phyloP scores from a whole-genome alignment of 2,113 vertebrate genomes.

The Propithecus coquereli region DNA sequence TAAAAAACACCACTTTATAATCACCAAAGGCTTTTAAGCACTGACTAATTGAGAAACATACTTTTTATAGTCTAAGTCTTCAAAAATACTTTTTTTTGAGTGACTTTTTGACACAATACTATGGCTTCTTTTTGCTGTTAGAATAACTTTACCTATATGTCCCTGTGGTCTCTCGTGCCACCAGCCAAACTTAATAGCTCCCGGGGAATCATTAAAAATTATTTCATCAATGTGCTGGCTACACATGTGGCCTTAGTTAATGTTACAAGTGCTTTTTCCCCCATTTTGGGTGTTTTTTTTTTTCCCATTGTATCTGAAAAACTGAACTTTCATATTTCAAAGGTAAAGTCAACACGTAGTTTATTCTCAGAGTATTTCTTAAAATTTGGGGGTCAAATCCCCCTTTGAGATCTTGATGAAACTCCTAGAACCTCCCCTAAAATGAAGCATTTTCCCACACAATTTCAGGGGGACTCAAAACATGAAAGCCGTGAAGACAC shows the following conservation, averaged over 20 bases:
- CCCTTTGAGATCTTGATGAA: neutral
- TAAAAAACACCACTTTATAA: constrained; percentile 13
- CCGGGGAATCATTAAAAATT: constrained; percentile 26
- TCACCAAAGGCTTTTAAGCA: constrained; percentile 53
- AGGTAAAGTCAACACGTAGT: neutral
- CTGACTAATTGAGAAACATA: constrained; percentile 10
- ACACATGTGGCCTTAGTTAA: neutral
- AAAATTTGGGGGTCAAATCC: neutral
- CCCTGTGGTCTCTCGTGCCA: neutral
- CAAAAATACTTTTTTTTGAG: constrained; percentile 4
- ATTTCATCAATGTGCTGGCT: neutral
- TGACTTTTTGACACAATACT: neutral
- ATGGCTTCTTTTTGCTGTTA: constrained; percentile 33
- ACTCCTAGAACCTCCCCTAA: neutral
- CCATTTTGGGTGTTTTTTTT: neutral
- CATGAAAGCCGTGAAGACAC: neutral
- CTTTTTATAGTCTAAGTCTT: neutral
- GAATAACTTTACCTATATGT: constrained; percentile 9
- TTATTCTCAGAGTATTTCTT: constrained; percentile 23
- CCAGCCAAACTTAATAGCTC: constrained; percentile 17
- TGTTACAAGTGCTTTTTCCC: neutral
- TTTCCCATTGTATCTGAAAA: neutral
- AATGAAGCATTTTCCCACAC: neutral
- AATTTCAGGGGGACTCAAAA: neutral
- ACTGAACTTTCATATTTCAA: neutral